Percentiles rank a stretch among this genome's conserved stretches.
Conservation (phyloP, 2,888 invertebrate genomes). For the Deroplatys truncata region DNA sequence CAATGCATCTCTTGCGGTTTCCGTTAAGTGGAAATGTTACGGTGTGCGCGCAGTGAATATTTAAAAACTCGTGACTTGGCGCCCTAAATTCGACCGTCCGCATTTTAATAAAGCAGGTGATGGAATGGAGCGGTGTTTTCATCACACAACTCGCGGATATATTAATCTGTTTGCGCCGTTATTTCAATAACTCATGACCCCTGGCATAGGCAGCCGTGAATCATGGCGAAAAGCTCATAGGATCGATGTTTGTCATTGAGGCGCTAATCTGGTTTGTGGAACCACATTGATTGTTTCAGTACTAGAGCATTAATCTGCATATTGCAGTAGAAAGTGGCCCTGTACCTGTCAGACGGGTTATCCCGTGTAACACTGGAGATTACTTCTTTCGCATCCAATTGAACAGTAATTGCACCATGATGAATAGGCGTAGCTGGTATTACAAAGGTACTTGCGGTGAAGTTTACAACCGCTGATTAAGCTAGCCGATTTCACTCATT, state of each 20-base stretch:
- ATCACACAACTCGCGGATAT: neutral
- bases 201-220: neutral
- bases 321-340: neutral
- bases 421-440: neutral
- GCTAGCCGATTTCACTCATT: too few species aligned
- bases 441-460: too few species aligned
- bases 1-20: neutral
- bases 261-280: neutral
- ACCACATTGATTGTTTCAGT: neutral
- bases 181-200: neutral
- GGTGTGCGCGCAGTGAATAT: neutral
- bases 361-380: neutral
- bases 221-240: neutral
- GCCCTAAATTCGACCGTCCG: too few species aligned
- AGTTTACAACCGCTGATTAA: too few species aligned
- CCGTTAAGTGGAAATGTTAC: neutral
- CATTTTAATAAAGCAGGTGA: neutral
- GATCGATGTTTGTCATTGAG: neutral
- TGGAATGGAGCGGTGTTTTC: neutral
- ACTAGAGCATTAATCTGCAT: too few species aligned
- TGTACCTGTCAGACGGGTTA: neutral
- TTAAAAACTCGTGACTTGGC: neutral
- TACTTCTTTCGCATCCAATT: neutral
- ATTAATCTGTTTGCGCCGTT: neutral
- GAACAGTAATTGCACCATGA: neutral